phyloP scores from a whole-genome alignment of 1,140 invertebrate genomes.

The Macrocentrus cingulum region DNA sequence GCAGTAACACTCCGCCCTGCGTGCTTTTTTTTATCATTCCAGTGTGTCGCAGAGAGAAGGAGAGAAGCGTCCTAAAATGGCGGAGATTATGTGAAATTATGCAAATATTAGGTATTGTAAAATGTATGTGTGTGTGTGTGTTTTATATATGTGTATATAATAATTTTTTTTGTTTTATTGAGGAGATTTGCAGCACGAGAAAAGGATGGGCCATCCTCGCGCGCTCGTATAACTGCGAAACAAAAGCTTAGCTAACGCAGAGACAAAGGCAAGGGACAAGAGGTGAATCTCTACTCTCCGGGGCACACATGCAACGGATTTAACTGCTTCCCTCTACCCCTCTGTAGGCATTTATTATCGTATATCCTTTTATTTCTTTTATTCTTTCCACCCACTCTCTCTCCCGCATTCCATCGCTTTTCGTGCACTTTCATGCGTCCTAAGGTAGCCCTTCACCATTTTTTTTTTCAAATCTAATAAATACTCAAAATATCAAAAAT shows the following conservation, averaged over 20 bases:
- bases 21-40: neutral
- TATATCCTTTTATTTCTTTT: slow-evolving; percentile 48
- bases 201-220: slow-evolving; percentile 7
- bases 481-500: too few species aligned
- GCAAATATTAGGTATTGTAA: slow-evolving; percentile 57
- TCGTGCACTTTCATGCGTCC: too few species aligned
- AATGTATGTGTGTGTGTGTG: slow-evolving; percentile 38
- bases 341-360: slow-evolving; percentile 56
- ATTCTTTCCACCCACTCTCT: slow-evolving; percentile 34
- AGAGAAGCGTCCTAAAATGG: slow-evolving; percentile 48
- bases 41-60: neutral
- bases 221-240: slow-evolving; percentile 55
- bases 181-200: slow-evolving; percentile 25
- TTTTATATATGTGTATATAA: too few species aligned
- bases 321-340: slow-evolving; percentile 59
- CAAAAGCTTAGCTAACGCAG: slow-evolving; percentile 57
- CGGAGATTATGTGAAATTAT: slow-evolving; percentile 60
- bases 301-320: slow-evolving; percentile 57
- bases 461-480: too few species aligned
- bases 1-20: neutral
- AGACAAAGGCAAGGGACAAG: slow-evolving; percentile 54
- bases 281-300: slow-evolving; percentile 36
- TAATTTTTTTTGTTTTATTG: slow-evolving; percentile 57
- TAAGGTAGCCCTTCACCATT: too few species aligned
- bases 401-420: too few species aligned